A percentile compares a stretch with the other conserved stretches of the same genome.
phyloP scores from a whole-genome alignment of 2,797 vertebrate genomes.

The Melanitta fusca region DNA sequence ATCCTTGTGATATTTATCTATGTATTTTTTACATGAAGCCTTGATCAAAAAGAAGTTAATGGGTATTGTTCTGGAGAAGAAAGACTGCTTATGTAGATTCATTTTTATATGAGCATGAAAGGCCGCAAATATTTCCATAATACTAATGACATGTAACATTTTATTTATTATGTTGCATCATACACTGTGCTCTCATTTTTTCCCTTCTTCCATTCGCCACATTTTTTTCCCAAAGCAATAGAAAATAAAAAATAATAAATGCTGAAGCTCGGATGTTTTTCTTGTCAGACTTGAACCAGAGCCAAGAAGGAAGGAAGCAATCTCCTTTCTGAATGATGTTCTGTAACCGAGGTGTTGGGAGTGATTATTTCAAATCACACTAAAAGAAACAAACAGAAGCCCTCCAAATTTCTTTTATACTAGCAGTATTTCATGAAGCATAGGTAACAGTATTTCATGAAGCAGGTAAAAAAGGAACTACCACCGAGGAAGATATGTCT shows the following conservation, averaged over 20 bases:
- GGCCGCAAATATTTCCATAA: constrained; percentile 48
- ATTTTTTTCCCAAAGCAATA: neutral
- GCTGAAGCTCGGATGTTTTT: neutral
- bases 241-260: neutral
- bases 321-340: neutral
- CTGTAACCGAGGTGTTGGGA: neutral
- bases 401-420: neutral
- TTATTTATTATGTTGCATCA: neutral
- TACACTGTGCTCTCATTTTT: neutral
- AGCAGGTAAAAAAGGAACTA: neutral
- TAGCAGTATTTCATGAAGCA: neutral
- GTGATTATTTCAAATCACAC: neutral
- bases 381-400: neutral
- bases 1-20: neutral
- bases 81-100: neutral
- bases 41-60: neutral
- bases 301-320: neutral
- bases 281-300: neutral
- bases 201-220: neutral
- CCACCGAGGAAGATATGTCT: neutral
- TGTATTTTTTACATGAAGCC: neutral
- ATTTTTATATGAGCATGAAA: constrained; percentile 19
- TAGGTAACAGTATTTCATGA: neutral
- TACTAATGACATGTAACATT: constrained; percentile 12
- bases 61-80: neutral